Base-by-base conservation (phyloP, 2,888 invertebrate genomes). In the Leucophora obtusa region DNA sequence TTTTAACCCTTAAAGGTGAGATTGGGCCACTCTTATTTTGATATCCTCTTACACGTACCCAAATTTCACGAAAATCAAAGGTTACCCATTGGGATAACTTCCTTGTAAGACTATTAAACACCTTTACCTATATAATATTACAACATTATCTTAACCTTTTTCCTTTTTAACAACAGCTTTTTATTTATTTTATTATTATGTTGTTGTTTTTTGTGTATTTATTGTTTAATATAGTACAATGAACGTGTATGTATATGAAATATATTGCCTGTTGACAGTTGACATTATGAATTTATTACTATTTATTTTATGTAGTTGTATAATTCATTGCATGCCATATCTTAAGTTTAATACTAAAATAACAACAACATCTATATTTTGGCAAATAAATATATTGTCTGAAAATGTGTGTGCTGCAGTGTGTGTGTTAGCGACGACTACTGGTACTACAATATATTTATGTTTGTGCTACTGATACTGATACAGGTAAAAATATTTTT, bases 211-310 rank as follows among this genome's bases (percentile, higher is more conserved):
- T 62, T 38, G 43, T 53, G 4, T n/a, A 47, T 24, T 47, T 47
- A 47, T 62, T n/a, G 33, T 62, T n/a, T 14, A 14, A 33, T 47
- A 47, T 47, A n/a, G 43, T 38, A 8, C 28, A 33, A 56, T 28
- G 28, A 28, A 56, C 8, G 15, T 56, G 21, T 69, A 43, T 62
- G 70, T 28, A 17, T 24, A 73, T 74, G 70, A 80, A 82, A 85
- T 85, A 84, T 84, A 85, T 85, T 75, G 83, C 81, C 83, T 83
- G 84, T 83, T 84, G 85, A 85, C 84, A 84, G 85, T 87, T 89
- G 88, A 87, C 88, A 89, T 88, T 88, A 89, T 87, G 86, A 88
- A 88, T 88, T 89, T 88, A 88, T 89, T 88, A 87, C 89, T 86
- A 87, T 88, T 88, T 86, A 87, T 88, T 85, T 54, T 73, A 73